Conservation (phyloP, 2,888 invertebrate genomes). For the Trichacis sp. region DNA sequence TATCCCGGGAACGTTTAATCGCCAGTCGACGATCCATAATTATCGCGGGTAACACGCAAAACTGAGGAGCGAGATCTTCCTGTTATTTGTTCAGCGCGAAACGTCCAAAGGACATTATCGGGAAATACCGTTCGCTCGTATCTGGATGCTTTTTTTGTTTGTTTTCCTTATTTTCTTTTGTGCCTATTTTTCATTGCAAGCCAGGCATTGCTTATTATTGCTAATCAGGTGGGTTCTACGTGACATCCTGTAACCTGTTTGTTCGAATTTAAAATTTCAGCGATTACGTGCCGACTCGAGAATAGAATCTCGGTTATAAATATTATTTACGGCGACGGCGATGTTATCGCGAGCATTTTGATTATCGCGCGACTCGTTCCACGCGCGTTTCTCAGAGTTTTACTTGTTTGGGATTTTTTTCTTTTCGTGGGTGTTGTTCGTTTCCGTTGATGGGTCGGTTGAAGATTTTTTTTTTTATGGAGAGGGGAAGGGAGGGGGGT, state of each 20-base stretch:
- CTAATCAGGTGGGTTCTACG: background rate
- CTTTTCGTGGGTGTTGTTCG: no score
- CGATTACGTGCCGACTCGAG: background rate
- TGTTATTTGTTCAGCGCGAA: background rate
- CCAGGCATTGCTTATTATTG: background rate
- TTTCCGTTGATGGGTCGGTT: no score
- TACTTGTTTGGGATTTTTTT: background rate
- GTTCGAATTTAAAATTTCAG: background rate
- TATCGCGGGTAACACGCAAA: background rate
- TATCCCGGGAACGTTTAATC: background rate
- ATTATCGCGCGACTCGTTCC: slow-evolving; percentile 1
- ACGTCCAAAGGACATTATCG: background rate
- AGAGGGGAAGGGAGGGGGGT: no score
- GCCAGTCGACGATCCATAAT: background rate
- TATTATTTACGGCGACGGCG: background rate
- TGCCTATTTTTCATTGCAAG: background rate
- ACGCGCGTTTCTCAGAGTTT: background rate
- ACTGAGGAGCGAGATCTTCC: background rate
- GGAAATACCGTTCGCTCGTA: background rate
- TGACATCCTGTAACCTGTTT: slow-evolving; percentile 1
- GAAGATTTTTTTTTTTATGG: no score
- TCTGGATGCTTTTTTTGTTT: no score
- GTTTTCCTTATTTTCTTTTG: no score
- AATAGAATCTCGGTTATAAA: background rate
- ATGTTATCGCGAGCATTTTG: background rate